Base-by-base conservation (phyloP, 2,113 vertebrate species). In the Rhinolophus ferrumequinum region DNA sequence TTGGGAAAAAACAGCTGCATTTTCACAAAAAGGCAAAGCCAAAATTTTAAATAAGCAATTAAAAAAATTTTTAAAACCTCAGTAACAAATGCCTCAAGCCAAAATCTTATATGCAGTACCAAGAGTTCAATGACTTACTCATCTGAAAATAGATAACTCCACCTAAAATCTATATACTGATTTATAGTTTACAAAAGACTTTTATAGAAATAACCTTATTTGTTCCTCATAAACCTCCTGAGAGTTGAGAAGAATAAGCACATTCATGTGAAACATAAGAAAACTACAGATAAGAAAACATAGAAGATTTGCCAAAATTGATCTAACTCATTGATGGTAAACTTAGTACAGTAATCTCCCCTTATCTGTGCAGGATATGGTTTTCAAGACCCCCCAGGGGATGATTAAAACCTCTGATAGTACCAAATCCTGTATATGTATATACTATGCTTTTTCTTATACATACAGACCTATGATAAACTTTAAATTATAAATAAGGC, bases 61-160 rank as follows among this genome's bases (percentile, higher is more conserved):
- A 66, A 54, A 82, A 82, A 89, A 3, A 89, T 47, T 60, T 83
- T 22, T 35, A 52, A 86, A 86, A 52, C n/a, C 28, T 79, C 26
- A 77, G 35, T 0, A 90, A n/a, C 54, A 86, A 95, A 84, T 80
- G 33, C 41, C 64, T 70, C 38, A 60, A 79, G 41, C 19, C 79
- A 77, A 84, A 84, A 62, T 77, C 26, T 90, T 69, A 82, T 41
- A n/a, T 52, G 19, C 9, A 85, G 28, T 85, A 90, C 21, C 81
- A 90, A 90, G 0, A 79, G 26, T 79, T 95, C 64, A 70, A 70
- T 41, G 54, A 84, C 50, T 52, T 52, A 83, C 14, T 69, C n/a
- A 84, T 85, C 33, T 77, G 44, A 91, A 90, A 90, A 41, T 72
- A 41, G 62, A 94, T 77, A 91, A 62, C 70, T 79, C 16, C 9